Base-by-base conservation (phyloP, 2,888 invertebrate genomes). In the Parasteatoda lunata region DNA sequence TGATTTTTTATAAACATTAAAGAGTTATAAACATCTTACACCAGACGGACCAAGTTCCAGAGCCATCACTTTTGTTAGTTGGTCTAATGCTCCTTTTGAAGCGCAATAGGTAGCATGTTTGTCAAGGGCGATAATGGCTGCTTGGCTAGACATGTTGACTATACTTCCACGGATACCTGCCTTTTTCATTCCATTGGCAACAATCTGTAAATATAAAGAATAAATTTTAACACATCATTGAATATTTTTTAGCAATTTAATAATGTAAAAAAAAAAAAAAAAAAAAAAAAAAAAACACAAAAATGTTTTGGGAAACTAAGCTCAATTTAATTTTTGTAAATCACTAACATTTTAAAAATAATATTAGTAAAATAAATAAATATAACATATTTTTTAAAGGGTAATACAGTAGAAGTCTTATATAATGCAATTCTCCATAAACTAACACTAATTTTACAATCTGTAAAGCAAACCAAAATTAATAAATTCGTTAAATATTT, bases 111-210 rank as follows among this genome's bases (percentile, higher is more conserved):
- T 94, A 0, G 95, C 92, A 91, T 98, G 98, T 89, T 96, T 94
- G 66, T 92, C 91, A 45, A 97, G 93, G 4, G 96, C 96, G 5
- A 94, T 94, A 92, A 88, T 72, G 69, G 89, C 91, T 91, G 95
- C 97, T 91, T 96, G 95, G 0, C 98, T 98, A 0, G 98, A 98
- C 71, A 98, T 92, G 91, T 97, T 98, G 0, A 98, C 98, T 90
- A 98, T 96, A 83, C 95, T 93, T 48, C 97, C 96, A 84, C 94
- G 94, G 65, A 93, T 93, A 90, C 95, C 95, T 77, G 94, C 93
- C 65, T 94, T 93, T 68, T 96, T 93, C 94, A 98, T 94, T 91
- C 95, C 94, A 89, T 93, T 94, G 13, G 95, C 94, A 71, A 97
- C 94, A 49, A 96, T 93, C 94, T 98, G 13, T 45, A 64, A 5